Conservation (phyloP, 2,113 vertebrate species). For the Oryzias celebensis region DNA sequence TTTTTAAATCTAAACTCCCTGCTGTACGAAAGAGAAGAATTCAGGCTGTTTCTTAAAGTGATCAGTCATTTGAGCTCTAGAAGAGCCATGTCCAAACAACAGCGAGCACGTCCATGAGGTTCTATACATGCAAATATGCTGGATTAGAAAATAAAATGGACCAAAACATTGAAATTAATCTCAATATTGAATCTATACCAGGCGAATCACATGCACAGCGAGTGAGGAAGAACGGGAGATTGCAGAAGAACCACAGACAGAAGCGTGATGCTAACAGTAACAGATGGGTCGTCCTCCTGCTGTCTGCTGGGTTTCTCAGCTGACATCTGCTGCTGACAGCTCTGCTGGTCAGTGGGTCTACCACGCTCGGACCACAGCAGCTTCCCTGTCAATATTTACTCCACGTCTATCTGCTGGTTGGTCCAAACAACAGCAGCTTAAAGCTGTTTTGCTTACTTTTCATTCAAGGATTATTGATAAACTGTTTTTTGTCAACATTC, state of each 20-base stretch:
- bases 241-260: conserved; percentile 6
- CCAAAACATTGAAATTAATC: too few species aligned
- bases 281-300: conserved; percentile 39
- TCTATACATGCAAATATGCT: too few species aligned
- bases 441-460: not conserved
- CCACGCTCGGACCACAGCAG: conserved; percentile 20
- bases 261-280: conserved; percentile 8
- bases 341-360: conserved; percentile 31
- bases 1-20: not conserved
- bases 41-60: not conserved
- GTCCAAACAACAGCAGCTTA: not conserved
- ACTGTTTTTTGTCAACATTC: too few species aligned
- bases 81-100: not conserved
- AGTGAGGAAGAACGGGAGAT: not conserved
- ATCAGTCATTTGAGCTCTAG: not conserved
- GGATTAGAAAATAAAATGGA: too few species aligned
- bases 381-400: conserved; percentile 52
- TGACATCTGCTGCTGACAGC: conserved; percentile 46
- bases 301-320: conserved; percentile 33
- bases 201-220: too few species aligned
- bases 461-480: too few species aligned
- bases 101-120: too few species aligned
- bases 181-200: too few species aligned
- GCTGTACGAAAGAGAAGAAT: not conserved
- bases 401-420: not conserved